Evolutionary conservation across 2,113 vertebrate species (phyloP).

Genomic region (Columba janthina): DNA sequence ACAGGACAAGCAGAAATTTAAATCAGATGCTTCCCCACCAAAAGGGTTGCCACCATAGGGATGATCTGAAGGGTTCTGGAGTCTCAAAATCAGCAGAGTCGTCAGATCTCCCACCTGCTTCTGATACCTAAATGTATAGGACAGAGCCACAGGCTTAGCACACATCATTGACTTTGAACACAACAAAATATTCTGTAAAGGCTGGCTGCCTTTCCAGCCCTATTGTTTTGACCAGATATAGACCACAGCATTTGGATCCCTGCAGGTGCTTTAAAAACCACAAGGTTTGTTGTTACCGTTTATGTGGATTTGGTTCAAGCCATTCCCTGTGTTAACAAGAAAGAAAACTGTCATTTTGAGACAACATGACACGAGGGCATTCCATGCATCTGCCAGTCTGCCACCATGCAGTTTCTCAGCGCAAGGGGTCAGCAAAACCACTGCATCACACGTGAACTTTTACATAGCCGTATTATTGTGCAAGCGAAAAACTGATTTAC

Average conservation of each 20-base stretch:
- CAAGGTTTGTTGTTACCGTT: not conserved
- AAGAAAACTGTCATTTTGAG: not conserved
- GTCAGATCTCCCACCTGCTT: not conserved
- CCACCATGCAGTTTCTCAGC: not conserved
- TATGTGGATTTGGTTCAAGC: not conserved
- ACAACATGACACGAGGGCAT: not conserved
- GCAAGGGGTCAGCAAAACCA: slow-evolving; percentile 16
- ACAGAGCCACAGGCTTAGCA: not conserved
- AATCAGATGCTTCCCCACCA: not conserved
- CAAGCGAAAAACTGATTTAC: slow-evolving; percentile 9
- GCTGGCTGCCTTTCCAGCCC: not conserved
- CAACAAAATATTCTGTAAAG: not conserved
- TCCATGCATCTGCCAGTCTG: not conserved
- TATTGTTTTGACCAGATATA: not conserved
- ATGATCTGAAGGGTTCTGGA: not conserved
- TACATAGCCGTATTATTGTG: slow-evolving; percentile 7
- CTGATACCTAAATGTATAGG: not conserved
- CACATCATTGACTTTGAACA: not conserved
- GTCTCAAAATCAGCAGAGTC: not conserved
- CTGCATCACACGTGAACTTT: slow-evolving; percentile 29
- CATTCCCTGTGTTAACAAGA: not conserved
- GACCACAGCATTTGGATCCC: not conserved
- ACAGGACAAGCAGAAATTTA: not conserved
- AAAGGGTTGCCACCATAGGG: not conserved
- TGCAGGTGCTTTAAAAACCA: not conserved